Evolutionary conservation across 2,888 invertebrate species (phyloP).

Genomic region (Hirtodrosophila duncani): DNA sequence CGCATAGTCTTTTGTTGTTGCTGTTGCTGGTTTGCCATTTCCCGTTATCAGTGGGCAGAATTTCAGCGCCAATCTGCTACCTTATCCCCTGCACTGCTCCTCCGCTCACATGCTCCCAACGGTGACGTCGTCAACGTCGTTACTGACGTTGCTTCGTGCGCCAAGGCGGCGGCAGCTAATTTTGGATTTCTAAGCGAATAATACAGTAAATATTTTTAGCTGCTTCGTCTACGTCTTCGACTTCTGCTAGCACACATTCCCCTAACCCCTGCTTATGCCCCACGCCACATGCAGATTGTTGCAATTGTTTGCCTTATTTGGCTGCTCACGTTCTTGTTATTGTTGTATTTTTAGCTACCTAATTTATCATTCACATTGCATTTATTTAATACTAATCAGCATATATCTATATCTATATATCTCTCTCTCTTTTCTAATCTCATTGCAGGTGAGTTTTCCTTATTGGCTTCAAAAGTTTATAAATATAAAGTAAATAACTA

Average conservation of each 20-base stretch:
- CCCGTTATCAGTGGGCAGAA: slow-evolving; percentile 68
- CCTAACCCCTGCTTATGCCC: background rate
- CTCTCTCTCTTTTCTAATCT: slow-evolving; percentile 22
- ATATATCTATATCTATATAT: slow-evolving; percentile 17
- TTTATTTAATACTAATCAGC: slow-evolving; percentile 59
- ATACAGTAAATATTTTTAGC: slow-evolving; percentile 62
- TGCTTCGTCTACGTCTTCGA: slow-evolving; percentile 25
- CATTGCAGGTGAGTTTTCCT: slow-evolving; percentile 57
- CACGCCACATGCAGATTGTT: slow-evolving; percentile 61
- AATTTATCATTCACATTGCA: slow-evolving; percentile 61
- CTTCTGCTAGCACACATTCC: too few species aligned
- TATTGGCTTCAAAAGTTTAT: slow-evolving; percentile 7
- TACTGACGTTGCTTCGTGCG: slow-evolving; percentile 32
- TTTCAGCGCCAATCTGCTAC: slow-evolving; percentile 68
- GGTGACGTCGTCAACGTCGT: slow-evolving; percentile 45
- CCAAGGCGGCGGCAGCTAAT: slow-evolving; percentile 55
- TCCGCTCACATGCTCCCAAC: slow-evolving; percentile 46
- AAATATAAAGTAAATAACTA: slow-evolving; percentile 37
- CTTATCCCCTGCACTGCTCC: slow-evolving; percentile 24
- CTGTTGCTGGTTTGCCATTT: slow-evolving; percentile 62
- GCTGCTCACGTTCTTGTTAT: slow-evolving; percentile 36
- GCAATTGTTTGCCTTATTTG: slow-evolving; percentile 72
- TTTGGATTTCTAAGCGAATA: slow-evolving; percentile 69
- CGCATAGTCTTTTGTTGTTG: slow-evolving; percentile 28
- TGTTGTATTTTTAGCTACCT: slow-evolving; percentile 62